phyloP scores from a whole-genome alignment of 2,113 vertebrate genomes.

The Dipodomys merriami region DNA sequence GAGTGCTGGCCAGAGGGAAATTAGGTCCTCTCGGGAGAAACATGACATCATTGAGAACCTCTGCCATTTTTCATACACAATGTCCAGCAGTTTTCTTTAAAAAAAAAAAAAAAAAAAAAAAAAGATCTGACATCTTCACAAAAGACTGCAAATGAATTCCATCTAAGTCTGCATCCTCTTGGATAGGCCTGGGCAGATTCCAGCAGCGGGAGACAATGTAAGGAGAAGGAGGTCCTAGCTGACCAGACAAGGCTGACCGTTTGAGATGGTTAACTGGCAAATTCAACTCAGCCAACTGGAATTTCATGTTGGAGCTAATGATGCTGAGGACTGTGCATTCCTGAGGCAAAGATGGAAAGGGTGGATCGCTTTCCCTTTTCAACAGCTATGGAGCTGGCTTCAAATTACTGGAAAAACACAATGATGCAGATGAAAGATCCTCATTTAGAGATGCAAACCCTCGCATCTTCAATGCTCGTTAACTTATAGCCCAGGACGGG shows the following conservation, averaged over 20 bases:
- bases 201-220: background rate
- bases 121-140: background rate
- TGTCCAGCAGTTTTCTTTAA: background rate
- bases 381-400: background rate
- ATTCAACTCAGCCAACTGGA: background rate
- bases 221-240: background rate
- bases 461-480: background rate
- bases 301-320: background rate
- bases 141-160: conserved; percentile 12
- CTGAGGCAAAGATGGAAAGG: background rate
- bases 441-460: background rate
- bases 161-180: background rate
- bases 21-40: background rate
- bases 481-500: background rate
- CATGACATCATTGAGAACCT: background rate
- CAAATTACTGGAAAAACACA: background rate
- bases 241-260: background rate
- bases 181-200: background rate
- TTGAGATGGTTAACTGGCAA: background rate
- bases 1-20: background rate
- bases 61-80: background rate
- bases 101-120: background rate
- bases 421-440: background rate
- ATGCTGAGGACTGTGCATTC: background rate
- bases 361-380: background rate